Evolutionary conservation across 1,140 invertebrate species (phyloP), one percentile per base, ranked within the genome.

Genomic region (Musca domestica): DNA sequence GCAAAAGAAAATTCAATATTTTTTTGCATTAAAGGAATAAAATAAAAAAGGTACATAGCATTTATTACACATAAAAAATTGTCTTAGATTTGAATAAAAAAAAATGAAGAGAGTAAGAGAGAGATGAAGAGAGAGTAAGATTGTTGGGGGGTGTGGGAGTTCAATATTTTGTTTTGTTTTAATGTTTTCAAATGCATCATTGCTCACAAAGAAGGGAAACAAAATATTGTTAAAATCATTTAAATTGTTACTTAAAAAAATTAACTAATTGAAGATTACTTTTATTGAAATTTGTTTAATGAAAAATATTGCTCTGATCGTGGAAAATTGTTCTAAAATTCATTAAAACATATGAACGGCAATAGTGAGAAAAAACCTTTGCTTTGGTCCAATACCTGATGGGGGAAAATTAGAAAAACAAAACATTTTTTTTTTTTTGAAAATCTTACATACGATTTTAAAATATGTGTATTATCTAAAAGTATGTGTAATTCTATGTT

Each of bases 41-140:
- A 54, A 61, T 20, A 61, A 34, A 61, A 61, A 61, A 61, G 56
- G 56, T 61, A 61, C 56, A 61, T 61, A 61, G 56, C 56, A 30
- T 20, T 34, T 61, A 61, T 61, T 61, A 61, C 56, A 61, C 56
- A 61, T 61, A 61, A 61, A 61, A 61, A 34, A 30, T 19, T 17
- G 41, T n/a, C 17, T 12, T 34, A 51, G n/a, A 27, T 58, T 27
- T 58, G n/a, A 27, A 58, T 20, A 17, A 52, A 52, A 20, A 20
- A 52, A 52, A 51, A 51, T n/a, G 22, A 51, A 19, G 20, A 51
- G 10, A 17, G 20, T 3, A 47, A 47, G 17, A 47, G 14, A 48
- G 15, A 46, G 20, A 6, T 51, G 17, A 1, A 51, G 20, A 9
- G 12, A 19, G 17, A 51, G 48, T 5, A 51, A 51, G 20, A 51